phyloP scores from a whole-genome alignment of 2,113 vertebrate species.

The Micromys minutus region DNA sequence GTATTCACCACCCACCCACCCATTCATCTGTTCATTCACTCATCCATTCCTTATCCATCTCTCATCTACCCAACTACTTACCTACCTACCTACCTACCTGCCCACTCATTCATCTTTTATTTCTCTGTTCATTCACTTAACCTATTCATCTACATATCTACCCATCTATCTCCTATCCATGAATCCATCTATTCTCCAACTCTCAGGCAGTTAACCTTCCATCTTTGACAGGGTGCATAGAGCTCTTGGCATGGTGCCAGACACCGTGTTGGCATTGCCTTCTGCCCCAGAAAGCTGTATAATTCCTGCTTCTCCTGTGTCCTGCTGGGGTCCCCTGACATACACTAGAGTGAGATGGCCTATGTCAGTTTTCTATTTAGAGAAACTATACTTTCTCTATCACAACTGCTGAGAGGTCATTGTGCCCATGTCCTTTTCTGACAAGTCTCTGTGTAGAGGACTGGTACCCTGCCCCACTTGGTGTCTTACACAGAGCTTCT shows the following conservation, averaged over 20 bases:
- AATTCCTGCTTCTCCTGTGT: not conserved
- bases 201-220: not conserved
- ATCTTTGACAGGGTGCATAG: not conserved
- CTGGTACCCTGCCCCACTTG: rapidly evolving
- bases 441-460: not conserved
- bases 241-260: not conserved
- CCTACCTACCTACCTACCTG: no score
- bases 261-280: no score
- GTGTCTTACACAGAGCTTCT: not conserved
- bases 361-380: not conserved
- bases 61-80: no score
- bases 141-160: no score
- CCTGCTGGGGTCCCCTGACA: no score
- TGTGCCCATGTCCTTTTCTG: not conserved
- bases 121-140: not conserved
- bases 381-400: not conserved
- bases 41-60: not conserved
- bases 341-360: not conserved
- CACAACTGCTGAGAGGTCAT: not conserved
- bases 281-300: not conserved
- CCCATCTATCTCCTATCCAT: not conserved
- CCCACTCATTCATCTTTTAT: not conserved
- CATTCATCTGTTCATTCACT: not conserved
- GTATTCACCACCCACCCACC: not conserved
- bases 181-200: not conserved